These are phyloP conservation scores for Trachemys scripta DNA, from an alignment of 2,113 vertebrate species.

Conservation along the genomic window DNA sequence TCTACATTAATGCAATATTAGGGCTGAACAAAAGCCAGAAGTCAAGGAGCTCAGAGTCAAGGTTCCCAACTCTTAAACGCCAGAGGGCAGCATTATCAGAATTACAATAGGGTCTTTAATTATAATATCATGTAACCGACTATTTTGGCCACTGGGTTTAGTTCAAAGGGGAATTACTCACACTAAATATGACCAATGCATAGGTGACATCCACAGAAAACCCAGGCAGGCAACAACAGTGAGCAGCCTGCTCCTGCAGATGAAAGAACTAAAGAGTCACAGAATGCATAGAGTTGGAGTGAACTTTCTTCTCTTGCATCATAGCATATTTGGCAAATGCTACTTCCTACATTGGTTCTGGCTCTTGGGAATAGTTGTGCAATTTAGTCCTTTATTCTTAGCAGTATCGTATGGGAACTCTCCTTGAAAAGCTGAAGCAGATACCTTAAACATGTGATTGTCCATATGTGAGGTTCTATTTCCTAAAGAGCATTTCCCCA, in stretches of 20 bases:
- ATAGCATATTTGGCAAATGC: background rate
- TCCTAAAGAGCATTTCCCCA: background rate
- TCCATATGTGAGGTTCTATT: background rate
- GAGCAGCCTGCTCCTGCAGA: background rate
- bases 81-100: background rate
- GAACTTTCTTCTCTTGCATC: background rate
- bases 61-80: background rate
- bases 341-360: background rate
- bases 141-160: background rate
- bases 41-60: background rate
- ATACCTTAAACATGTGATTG: background rate
- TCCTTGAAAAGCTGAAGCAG: background rate
- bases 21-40: background rate
- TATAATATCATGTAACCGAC: slow-evolving; percentile 14
- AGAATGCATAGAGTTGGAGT: background rate
- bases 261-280: background rate
- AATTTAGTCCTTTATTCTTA: background rate
- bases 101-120: background rate
- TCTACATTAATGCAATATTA: background rate
- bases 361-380: background rate
- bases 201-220: background rate
- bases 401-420: background rate
- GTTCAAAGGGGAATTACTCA: background rate
- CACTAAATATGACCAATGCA: background rate
- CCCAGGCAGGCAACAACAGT: background rate